Percentiles rank a stretch among this genome's conserved stretches.
These are phyloP conservation scores for Pecten maximus DNA, from an alignment of 2,888 invertebrate genomes.

Conservation along the genomic window DNA sequence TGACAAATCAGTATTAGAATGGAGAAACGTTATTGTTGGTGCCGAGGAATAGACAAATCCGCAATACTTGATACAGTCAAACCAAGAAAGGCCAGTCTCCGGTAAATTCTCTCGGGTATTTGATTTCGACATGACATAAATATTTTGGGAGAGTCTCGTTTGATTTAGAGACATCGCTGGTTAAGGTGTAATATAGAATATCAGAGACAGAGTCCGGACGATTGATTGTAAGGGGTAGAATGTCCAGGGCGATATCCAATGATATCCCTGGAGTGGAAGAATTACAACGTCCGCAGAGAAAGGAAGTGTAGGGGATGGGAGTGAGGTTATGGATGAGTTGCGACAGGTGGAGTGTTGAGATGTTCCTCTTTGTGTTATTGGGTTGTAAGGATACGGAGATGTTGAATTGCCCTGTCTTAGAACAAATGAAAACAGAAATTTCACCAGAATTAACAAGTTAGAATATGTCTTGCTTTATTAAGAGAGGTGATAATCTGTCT, in stretches of 20 bases:
- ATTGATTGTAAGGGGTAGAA: neutral
- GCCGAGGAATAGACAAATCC: neutral
- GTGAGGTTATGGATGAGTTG: neutral
- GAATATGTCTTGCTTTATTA: too few relatives aligned
- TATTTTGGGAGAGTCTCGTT: neutral
- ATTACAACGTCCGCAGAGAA: neutral
- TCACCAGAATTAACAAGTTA: too few relatives aligned
- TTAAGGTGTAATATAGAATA: neutral
- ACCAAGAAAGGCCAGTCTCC: neutral
- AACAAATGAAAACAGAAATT: too few relatives aligned
- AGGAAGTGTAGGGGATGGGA: neutral
- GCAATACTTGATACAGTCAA: neutral
- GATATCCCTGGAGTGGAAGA: neutral
- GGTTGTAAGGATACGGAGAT: too few relatives aligned
- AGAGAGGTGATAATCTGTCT: too few relatives aligned
- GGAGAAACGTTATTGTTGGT: neutral
- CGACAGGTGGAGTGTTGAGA: too few relatives aligned
- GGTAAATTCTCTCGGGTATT: neutral
- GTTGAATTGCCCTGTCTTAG: too few relatives aligned
- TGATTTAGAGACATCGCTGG: neutral
- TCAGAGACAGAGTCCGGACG: neutral
- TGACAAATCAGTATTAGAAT: constrained; percentile 22
- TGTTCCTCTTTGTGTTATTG: too few relatives aligned
- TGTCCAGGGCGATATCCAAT: neutral
- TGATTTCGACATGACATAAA: neutral